Base-by-base conservation (phyloP, 2,888 invertebrate species). In the Polietes domitor region DNA sequence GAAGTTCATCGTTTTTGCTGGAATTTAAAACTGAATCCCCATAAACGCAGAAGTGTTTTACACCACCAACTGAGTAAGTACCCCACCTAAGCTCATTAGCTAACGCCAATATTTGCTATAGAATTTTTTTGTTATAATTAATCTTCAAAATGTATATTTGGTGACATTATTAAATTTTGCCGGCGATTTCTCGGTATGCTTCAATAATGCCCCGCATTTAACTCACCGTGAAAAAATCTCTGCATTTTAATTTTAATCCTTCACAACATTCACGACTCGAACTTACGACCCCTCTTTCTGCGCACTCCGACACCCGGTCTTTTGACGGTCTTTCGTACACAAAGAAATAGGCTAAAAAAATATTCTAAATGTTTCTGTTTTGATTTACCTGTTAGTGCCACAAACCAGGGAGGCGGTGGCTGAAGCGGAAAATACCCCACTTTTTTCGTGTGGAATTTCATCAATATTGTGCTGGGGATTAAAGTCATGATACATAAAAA, bases 401-500 rank as follows among this genome's bases (percentile, higher is more conserved):
- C 15, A 6, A 10, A 15, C 21, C 6, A 15, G 41, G 21, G 3
- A 21, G 21, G 2, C 12, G 21, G 65, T 65, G 4, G 37, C 17
- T 15, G 37, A 65, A 19, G 26, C 26, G 50, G 21, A 58, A 58
- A 65, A 41, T 24, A 9, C 6, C 21, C 24, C 37, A 41, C 10
- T 3, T 65, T 41, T 63, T 21, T 24, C 10, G 21, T 21, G 41
- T 19, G 68, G 41, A 68, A 68, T 43, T 68, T 68, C 68, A 68
- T 68, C 68, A 68, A 68, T 68, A 68, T 43, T 43, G 24, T 24
- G 68, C 68, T 43, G 68, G 41, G 68, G 68, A 68, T 68, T 68
- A 68, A 68, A 68, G 68, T 68, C 68, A 68, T 43, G 68, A 37
- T 68, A 72, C 32, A 21, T 63, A 75, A 75, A 82, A 72, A 47